Evolutionary conservation across 2,797 vertebrate species (phyloP).

Genomic region (Bovichtus diacanthus): DNA sequence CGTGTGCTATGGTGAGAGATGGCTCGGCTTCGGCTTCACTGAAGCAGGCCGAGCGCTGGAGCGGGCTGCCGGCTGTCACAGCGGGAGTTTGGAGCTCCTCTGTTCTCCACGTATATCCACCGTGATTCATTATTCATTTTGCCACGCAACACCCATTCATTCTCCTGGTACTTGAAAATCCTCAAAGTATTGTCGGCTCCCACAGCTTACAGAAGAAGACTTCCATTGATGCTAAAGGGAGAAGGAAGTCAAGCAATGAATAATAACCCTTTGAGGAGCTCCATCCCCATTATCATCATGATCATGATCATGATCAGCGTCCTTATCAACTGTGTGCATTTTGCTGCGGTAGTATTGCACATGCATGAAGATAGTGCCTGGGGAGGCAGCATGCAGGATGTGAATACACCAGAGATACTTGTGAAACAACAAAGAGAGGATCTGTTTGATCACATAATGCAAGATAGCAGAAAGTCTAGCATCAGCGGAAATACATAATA

Average conservation of each 20-base stretch:
- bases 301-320: constrained; percentile 59
- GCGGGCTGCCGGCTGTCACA: constrained; percentile 68
- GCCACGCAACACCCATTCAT: constrained; percentile 67
- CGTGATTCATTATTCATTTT: constrained; percentile 81
- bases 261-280: constrained; percentile 64
- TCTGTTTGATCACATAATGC: constrained; percentile 54
- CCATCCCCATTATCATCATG: constrained; percentile 58
- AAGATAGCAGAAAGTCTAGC: constrained; percentile 57
- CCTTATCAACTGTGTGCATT: constrained; percentile 55
- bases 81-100: constrained; percentile 65
- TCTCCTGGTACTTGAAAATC: constrained; percentile 77
- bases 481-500: constrained; percentile 63
- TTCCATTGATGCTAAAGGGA: constrained; percentile 61
- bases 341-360: constrained; percentile 51
- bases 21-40: constrained; percentile 21
- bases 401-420: constrained; percentile 42
- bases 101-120: constrained; percentile 63
- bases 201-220: constrained; percentile 50
- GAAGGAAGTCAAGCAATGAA: constrained; percentile 38
- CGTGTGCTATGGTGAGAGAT: constrained; percentile 31
- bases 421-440: constrained; percentile 18
- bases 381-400: constrained; percentile 27
- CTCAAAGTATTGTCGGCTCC: constrained; percentile 59
- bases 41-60: constrained; percentile 42
- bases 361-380: constrained; percentile 40